Base-by-base conservation (phyloP, 2,113 vertebrate species). In the Peucedramus taeniatus region DNA sequence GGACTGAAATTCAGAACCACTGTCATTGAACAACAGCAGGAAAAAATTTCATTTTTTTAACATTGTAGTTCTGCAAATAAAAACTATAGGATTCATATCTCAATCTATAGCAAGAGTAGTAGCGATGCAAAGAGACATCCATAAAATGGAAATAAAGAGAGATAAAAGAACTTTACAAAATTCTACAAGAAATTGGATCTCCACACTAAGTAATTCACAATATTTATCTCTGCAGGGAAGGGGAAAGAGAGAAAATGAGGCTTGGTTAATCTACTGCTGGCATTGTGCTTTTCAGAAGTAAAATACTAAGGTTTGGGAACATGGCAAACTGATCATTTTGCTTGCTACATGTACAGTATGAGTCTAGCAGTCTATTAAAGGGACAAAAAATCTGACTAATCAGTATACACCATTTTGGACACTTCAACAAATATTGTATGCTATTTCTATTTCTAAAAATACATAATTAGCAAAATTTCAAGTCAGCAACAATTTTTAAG, bases 401-500 rank as follows among this genome's bases (percentile, higher is more conserved):
- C 33, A 19, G 54, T 95, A 59, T 57, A 35, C 2, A 23, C 75
- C 8, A 66, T 76, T 93, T 76, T 80, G 54, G n/a, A 97, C 94
- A 93, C 57, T 53, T 95, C 83, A 93, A 95, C 84, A 79, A 37
- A 24, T 89, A 51, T 10, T 87, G 14, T 66, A 76, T 59, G 30
- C 71, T 94, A 93, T 56, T 75, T 89, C 45, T 84, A 54, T 66
- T 69, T 53, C 70, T 96, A 74, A 88, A 93, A 95, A 87, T 54
- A 57, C 4, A 72, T 78, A 81, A 94, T 68, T 81, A 18, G 10
- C 7, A 89, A 83, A 92, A 89, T 63, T 89, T 95, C 56, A 96
- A 93, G 83, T 82, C 33, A 82, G 6, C 4, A 82, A 39, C 5
- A 49, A 20, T 57, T 91, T 84, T 63, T 5, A 68, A 63, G 13